These are phyloP conservation scores for Seriola aureovittata DNA, from an alignment of 2,113 vertebrate species.

Conservation along the genomic window DNA sequence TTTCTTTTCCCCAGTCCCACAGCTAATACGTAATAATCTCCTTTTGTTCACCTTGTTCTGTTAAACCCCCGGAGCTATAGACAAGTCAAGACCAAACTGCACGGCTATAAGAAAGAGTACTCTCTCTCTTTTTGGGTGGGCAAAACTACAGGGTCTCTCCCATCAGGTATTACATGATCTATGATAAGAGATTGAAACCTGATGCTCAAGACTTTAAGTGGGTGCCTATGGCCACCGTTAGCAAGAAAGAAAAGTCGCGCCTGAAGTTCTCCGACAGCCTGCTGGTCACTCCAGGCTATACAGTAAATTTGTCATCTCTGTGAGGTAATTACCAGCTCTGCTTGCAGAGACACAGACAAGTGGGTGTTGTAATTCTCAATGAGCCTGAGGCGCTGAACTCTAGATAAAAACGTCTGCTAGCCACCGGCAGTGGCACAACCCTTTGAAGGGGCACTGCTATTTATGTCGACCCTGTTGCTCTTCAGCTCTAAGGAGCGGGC, in stretches of 20 bases:
- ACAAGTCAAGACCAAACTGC: conserved; percentile 76
- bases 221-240: conserved; percentile 13
- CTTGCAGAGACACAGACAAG: conserved; percentile 63
- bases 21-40: conserved; percentile 73
- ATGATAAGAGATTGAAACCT: conserved; percentile 56
- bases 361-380: conserved; percentile 66
- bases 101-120: conserved; percentile 10
- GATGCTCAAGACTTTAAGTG: conserved; percentile 34
- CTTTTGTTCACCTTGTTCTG: conserved; percentile 67
- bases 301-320: conserved; percentile 74
- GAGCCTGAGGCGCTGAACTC: conserved; percentile 51
- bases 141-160: conserved; percentile 46
- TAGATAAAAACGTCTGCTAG: conserved; percentile 56
- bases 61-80: conserved; percentile 71
- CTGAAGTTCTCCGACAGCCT: conserved; percentile 49
- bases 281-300: conserved; percentile 47
- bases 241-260: conserved; percentile 32
- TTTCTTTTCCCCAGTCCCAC: conserved; percentile 29
- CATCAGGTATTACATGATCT: conserved; percentile 29
- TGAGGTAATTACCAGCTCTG: conserved; percentile 63
- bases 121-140: conserved; percentile 67
- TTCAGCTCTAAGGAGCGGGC: conserved; percentile 34
- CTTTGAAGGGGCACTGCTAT: conserved; percentile 60
- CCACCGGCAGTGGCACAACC: conserved; percentile 41
- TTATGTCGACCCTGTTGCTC: conserved; percentile 31